A percentile compares a stretch with the other conserved stretches of the same genome.
These are phyloP conservation scores for Myoxocephalus aenaeus DNA, from an alignment of 2,797 vertebrate species.

Conservation along the genomic window DNA sequence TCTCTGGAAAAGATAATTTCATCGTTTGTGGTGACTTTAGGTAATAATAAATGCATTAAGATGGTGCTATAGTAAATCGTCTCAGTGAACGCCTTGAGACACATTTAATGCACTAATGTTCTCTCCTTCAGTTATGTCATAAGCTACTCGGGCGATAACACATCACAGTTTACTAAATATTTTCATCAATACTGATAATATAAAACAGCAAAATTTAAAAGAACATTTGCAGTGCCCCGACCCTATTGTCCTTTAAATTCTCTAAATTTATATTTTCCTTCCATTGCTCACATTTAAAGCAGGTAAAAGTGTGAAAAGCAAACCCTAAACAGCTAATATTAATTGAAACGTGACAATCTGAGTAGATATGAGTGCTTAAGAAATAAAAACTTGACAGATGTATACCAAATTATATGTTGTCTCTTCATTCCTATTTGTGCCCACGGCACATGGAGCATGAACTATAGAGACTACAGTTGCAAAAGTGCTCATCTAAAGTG, in stretches of 20 bases:
- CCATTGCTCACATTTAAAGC: conserved; percentile 17
- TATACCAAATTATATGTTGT: conserved; percentile 27
- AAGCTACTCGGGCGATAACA: conserved; percentile 49
- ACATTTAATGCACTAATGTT: conserved; percentile 46
- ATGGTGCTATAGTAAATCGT: conserved; percentile 41
- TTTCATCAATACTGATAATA: conserved; percentile 44
- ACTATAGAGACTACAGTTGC: conserved; percentile 25
- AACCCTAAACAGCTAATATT: conserved; percentile 16
- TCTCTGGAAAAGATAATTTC: conserved; percentile 45
- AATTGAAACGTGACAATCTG: conserved; percentile 15
- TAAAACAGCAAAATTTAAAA: conserved; percentile 36
- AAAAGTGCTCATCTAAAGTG: conserved; percentile 49
- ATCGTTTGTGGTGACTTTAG: conserved; percentile 38
- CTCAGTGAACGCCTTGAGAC: conserved; percentile 40
- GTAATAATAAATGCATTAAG: conserved; percentile 62
- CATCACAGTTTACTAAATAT: conserved; percentile 46
- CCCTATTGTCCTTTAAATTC: conserved; percentile 21
- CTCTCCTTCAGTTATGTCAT: conserved; percentile 40
- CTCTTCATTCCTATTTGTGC: conserved; percentile 25
- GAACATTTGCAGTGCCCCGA: conserved; percentile 10
- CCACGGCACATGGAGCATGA: neutral
- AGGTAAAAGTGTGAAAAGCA: conserved; percentile 27
- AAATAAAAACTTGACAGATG: conserved; percentile 25
- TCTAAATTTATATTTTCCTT: neutral
- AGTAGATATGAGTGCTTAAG: conserved; percentile 5